Evolutionary conservation across 2,888 invertebrate species (phyloP), one percentile per base, ranked within the genome.

Genomic region (Deilephila porcellus): DNA sequence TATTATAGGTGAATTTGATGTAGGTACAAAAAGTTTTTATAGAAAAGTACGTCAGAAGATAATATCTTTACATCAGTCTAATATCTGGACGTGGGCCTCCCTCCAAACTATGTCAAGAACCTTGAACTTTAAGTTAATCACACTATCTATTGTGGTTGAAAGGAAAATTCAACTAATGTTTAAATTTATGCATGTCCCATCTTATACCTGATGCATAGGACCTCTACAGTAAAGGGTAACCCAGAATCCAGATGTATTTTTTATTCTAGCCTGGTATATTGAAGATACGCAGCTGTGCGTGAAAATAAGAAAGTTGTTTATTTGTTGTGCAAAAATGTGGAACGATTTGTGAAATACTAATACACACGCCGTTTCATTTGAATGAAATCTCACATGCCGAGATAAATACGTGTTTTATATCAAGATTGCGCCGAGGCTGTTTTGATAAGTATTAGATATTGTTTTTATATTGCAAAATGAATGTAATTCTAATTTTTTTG

Each of bases 221-320:
- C 56, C 53, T 37, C 45, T 53, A 71, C 67, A 19, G 67, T 59
- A 70, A 71, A 74, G 71, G 72, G 60, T 76, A 76, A 77, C 74
- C 80, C 77, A 80, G 17, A 74, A 77, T 74, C 80, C 77, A 80
- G 17, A 74, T 77, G 34, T 77, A 72, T 77, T 71, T 73, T 72
- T 71, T 19, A 62, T 71, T 76, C 19, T 73, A 77, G 72, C 70
- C 62, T 76, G 45, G 11, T 45, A 78, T 77, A 70, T 73, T 72
- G 71, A 75, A 73, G 72, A 56, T 72, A 72, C 62, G 56, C 74
- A 74, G 70, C 63, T 75, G 74, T 70, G 60, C 60, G 63, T 74
- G 73, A 60, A 75, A 78, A 76, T 74, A 74, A 14, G 63, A 63
- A 73, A 74, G 60, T 8, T 78, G 76, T 80, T 78, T 81, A 77